Evolutionary conservation across 2,888 invertebrate genomes (phyloP).

Genomic region (Adelognathus sp.): DNA sequence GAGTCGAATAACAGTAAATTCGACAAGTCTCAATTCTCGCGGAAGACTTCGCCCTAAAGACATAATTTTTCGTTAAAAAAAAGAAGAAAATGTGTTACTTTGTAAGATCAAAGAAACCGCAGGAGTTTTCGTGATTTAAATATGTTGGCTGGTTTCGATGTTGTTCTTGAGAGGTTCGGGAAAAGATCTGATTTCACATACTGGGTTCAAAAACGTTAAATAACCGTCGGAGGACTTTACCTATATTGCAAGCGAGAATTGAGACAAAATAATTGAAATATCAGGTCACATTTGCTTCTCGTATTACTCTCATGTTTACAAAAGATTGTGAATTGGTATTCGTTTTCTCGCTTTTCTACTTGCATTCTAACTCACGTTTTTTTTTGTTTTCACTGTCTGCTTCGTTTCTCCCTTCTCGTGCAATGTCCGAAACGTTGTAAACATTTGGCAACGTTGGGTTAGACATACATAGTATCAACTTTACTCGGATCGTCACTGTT

Average conservation of each 20-base stretch:
- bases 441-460: constrained; percentile 42
- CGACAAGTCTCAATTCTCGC: constrained; percentile 19
- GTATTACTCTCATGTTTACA: neutral
- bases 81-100: constrained; percentile 55
- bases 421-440: constrained; percentile 24
- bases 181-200: neutral
- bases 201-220: neutral
- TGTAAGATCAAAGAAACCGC: constrained; percentile 48
- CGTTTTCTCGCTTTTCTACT: constrained; percentile 1
- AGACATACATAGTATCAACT: constrained; percentile 6
- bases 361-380: neutral
- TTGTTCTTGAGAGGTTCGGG: neutral
- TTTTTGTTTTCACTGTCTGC: neutral
- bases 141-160: neutral
- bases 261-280: neutral
- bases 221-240: neutral
- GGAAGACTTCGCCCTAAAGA: neutral
- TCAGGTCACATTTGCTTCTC: neutral
- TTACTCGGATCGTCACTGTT: constrained; percentile 15
- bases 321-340: neutral
- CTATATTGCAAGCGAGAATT: neutral
- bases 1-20: constrained; percentile 51
- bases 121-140: neutral
- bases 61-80: constrained; percentile 10
- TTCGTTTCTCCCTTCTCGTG: constrained; percentile 18